A percentile compares a stretch with the other conserved stretches of the same genome.
Conservation (phyloP, 2,113 vertebrate genomes). For the Strix uralensis region DNA sequence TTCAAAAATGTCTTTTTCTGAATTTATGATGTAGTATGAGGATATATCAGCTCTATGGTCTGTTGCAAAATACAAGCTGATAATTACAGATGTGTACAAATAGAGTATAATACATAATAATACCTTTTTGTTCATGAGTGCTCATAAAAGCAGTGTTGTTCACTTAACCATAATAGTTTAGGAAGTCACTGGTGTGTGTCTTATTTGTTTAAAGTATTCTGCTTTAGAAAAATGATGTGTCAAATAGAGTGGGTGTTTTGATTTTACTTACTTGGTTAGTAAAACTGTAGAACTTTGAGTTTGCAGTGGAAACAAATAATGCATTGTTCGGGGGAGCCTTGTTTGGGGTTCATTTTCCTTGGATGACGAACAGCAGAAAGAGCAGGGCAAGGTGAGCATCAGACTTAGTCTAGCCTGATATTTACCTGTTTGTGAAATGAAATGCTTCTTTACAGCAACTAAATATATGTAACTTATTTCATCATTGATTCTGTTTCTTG, state of each 20-base stretch:
- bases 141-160: background rate
- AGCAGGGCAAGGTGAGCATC: background rate
- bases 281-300: background rate
- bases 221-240: background rate
- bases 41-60: background rate
- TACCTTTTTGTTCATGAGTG: background rate
- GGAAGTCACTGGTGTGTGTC: background rate
- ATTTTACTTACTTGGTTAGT: background rate
- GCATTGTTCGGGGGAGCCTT: background rate
- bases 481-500: background rate
- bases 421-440: background rate
- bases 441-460: background rate
- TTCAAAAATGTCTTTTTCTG: background rate
- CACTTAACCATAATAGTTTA: background rate
- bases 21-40: background rate
- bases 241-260: background rate
- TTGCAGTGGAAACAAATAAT: background rate
- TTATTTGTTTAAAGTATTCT: conserved; percentile 23
- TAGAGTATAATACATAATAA: background rate
- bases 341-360: background rate
- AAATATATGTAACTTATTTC: background rate
- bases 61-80: background rate
- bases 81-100: background rate
- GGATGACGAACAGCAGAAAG: background rate
- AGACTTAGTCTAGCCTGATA: background rate